Percentiles rank a stretch among this genome's conserved stretches.
These are phyloP conservation scores for Chrysina gloriosa DNA, from an alignment of 2,888 invertebrate genomes.

Conservation along the genomic window DNA sequence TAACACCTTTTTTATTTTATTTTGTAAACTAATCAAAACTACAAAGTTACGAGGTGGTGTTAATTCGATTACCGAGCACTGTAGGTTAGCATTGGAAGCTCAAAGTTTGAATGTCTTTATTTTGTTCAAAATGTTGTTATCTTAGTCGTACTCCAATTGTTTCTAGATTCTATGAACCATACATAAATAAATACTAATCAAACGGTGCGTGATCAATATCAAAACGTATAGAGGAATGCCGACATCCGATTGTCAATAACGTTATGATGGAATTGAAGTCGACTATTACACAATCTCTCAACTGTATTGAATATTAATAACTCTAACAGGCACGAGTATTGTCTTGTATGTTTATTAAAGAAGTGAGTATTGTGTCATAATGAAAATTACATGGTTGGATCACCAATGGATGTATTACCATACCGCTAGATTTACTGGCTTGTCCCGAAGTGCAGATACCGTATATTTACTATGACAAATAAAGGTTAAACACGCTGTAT, in stretches of 20 bases:
- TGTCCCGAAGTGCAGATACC: background rate
- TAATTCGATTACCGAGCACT: too few species aligned
- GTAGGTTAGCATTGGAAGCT: too few species aligned
- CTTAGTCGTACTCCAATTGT: too few species aligned
- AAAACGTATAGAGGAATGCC: too few species aligned
- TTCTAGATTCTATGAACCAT: background rate
- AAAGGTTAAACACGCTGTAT: conserved; percentile 10
- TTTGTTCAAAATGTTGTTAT: background rate
- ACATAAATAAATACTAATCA: background rate
- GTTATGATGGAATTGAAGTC: conserved; percentile 1
- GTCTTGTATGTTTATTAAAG: conserved; percentile 8
- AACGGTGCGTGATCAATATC: too few species aligned
- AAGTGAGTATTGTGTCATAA: background rate
- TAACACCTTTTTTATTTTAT: too few species aligned
- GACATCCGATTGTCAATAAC: conserved; percentile 7
- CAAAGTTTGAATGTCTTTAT: too few species aligned
- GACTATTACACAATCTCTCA: conserved; percentile 7
- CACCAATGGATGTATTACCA: background rate
- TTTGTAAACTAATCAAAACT: too few species aligned
- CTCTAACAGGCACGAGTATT: conserved; percentile 3
- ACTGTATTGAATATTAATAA: conserved; percentile 29
- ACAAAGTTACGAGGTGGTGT: too few species aligned
- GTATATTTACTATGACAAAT: conserved; percentile 4
- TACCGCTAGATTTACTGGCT: background rate
- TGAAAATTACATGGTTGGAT: conserved; percentile 7